phyloP scores from a whole-genome alignment of 2,797 vertebrate species.

The Garrulus glandarius region DNA sequence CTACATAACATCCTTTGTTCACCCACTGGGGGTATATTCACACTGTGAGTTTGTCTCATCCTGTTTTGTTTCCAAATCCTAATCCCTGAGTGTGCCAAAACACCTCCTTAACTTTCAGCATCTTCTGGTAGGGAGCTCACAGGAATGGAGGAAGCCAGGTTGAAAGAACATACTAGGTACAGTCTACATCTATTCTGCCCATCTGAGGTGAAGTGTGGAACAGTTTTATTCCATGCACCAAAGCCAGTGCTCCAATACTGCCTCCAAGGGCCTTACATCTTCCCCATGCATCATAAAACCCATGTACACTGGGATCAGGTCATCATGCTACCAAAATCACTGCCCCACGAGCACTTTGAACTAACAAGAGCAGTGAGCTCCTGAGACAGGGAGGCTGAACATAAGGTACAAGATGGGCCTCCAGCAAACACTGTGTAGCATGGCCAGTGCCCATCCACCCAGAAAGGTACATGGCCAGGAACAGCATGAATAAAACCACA shows the following conservation, averaged over 20 bases:
- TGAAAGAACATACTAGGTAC: background rate
- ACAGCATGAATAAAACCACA: background rate
- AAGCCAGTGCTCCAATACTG: background rate
- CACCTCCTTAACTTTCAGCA: background rate
- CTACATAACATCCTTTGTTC: background rate
- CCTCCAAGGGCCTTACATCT: background rate
- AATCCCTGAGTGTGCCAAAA: background rate
- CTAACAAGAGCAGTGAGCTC: background rate
- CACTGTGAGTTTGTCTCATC: background rate
- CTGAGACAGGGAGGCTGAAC: background rate
- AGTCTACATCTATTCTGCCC: background rate
- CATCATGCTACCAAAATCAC: background rate
- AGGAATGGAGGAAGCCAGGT: background rate
- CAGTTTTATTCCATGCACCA: background rate
- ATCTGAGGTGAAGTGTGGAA: background rate
- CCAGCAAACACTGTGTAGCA: background rate
- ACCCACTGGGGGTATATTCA: background rate
- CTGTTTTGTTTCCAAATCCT: background rate
- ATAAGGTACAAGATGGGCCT: fast-evolving
- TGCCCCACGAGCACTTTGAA: background rate
- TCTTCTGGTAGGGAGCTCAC: background rate
- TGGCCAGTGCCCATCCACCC: background rate
- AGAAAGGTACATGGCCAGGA: background rate
- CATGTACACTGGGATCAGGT: fast-evolving
- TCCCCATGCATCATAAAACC: background rate